These are phyloP conservation scores for Rhinogobius similis DNA, from an alignment of 2,113 vertebrate genomes.

Conservation along the genomic window DNA sequence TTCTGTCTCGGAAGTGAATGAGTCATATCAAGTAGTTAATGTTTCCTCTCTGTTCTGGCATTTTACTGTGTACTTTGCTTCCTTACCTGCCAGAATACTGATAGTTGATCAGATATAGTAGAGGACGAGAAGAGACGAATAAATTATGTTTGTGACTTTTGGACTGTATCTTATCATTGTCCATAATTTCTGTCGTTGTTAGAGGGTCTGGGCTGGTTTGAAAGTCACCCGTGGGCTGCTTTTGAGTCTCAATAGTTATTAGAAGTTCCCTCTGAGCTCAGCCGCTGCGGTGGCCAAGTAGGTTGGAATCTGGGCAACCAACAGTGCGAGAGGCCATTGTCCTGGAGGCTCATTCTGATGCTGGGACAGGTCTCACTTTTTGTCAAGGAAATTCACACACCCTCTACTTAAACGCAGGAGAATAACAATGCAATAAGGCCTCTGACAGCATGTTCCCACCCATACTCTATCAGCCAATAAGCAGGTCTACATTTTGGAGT, in stretches of 20 bases:
- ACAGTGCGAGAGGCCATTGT: constrained; percentile 67
- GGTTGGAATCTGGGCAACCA: constrained; percentile 67
- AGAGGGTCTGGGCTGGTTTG: constrained; percentile 27
- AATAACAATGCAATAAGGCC: constrained; percentile 30
- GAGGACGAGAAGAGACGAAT: not conserved
- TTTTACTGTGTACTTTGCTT: constrained; percentile 29
- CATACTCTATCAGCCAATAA: constrained; percentile 34
- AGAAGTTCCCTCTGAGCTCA: constrained; percentile 39
- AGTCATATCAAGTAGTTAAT: constrained; percentile 13
- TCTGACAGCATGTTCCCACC: constrained; percentile 47
- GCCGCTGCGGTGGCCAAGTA: constrained; percentile 54
- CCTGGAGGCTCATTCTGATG: constrained; percentile 64
- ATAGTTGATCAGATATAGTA: constrained; percentile 5
- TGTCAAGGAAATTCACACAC: constrained; percentile 39
- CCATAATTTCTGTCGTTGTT: not conserved
- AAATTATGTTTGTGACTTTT: not conserved
- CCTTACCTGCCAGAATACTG: not conserved
- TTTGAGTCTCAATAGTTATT: constrained; percentile 42
- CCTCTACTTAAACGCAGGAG: constrained; percentile 34
- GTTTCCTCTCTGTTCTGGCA: constrained; percentile 2
- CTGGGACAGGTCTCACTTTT: constrained; percentile 45
- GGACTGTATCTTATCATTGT: not conserved
- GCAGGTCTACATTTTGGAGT: constrained; percentile 23
- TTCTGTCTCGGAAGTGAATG: not conserved
- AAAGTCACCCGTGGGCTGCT: constrained; percentile 12